A percentile compares a stretch with the other conserved stretches of the same genome.
These are phyloP conservation scores for Orthosia gracilis DNA, from an alignment of 2,888 invertebrate species.

Conservation along the genomic window DNA sequence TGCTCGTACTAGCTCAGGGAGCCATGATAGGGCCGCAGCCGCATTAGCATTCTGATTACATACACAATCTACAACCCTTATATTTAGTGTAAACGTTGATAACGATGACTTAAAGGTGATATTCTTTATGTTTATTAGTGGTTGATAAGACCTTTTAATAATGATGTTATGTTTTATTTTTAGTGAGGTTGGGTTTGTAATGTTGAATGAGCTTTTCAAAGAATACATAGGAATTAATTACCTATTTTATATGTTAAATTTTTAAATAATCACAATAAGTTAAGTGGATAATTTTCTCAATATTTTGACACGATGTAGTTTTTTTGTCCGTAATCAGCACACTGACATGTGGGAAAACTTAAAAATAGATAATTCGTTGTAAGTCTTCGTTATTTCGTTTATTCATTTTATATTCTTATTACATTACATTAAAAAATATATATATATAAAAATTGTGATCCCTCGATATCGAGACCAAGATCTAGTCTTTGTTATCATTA, in stretches of 20 bases:
- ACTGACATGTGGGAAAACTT: too few species aligned
- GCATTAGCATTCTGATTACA: constrained; percentile 60
- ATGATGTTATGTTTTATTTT: neutral
- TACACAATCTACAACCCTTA: constrained; percentile 57
- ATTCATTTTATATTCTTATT: too few species aligned
- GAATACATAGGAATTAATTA: neutral
- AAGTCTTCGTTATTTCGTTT: too few species aligned
- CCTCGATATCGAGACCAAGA: too few species aligned
- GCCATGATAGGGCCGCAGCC: constrained; percentile 40
- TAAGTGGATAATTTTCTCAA: too few species aligned
- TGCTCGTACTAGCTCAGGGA: constrained; percentile 34
- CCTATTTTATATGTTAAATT: too few species aligned
- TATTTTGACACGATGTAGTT: too few species aligned
- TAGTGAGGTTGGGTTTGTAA: neutral
- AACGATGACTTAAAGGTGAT: constrained; percentile 38
- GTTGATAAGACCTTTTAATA: constrained; percentile 15
- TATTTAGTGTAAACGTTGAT: constrained; percentile 56
- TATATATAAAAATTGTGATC: too few species aligned
- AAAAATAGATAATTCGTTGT: too few species aligned
- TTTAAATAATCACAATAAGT: neutral
- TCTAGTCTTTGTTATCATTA: too few species aligned
- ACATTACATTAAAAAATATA: too few species aligned
- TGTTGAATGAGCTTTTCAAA: neutral
- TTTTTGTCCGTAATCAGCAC: too few species aligned
- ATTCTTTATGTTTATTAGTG: constrained; percentile 16